Percentiles rank a stretch among this genome's conserved stretches.
Conservation (phyloP, 2,888 invertebrate species). For the Clusia tigrina region DNA sequence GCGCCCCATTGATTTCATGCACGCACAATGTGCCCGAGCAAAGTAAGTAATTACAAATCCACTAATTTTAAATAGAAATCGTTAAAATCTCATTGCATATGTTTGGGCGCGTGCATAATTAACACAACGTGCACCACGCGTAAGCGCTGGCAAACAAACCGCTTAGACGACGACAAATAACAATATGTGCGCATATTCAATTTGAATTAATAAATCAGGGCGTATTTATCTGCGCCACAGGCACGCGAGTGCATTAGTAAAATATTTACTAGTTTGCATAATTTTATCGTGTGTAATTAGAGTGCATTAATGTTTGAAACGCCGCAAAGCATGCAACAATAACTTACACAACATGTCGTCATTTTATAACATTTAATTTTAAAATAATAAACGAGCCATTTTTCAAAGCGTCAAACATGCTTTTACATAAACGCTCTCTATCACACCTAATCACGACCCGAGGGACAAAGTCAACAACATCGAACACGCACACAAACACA, state of each 20-base stretch:
- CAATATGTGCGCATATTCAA: constrained; percentile 10
- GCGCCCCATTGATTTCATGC: constrained; percentile 18
- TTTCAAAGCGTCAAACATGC: too few species aligned
- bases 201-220: constrained; percentile 15
- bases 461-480: too few species aligned
- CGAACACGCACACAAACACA: constrained; percentile 22
- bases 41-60: too few species aligned
- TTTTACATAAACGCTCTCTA: too few species aligned
- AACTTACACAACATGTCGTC: too few species aligned
- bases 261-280: background rate
- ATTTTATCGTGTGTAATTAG: constrained; percentile 17
- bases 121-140: background rate
- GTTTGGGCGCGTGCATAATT: background rate
- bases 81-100: too few species aligned
- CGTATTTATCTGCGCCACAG: background rate
- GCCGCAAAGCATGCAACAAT: background rate
- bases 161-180: background rate
- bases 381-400: too few species aligned
- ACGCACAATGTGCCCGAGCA: too few species aligned
- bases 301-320: constrained; percentile 18
- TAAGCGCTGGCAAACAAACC: background rate
- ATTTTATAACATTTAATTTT: too few species aligned
- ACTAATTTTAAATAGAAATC: too few species aligned
- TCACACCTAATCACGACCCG: too few species aligned
- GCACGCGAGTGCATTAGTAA: background rate